phyloP scores from a whole-genome alignment of 2,113 vertebrate genomes.

The Myiopsitta monachus region DNA sequence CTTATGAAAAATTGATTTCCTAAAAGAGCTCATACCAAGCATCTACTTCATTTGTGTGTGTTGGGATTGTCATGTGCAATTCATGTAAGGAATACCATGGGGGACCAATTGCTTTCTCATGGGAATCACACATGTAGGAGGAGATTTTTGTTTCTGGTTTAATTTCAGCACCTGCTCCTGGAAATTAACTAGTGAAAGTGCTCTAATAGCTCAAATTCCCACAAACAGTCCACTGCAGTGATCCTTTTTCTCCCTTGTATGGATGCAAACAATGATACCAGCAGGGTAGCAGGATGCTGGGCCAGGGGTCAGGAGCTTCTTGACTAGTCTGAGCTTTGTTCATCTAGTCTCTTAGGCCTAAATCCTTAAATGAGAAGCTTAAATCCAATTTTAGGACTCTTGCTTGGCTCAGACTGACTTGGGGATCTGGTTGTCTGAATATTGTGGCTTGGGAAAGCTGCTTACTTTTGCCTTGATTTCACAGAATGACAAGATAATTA shows the following conservation, averaged over 20 bases:
- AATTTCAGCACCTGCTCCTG: neutral
- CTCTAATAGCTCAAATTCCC: neutral
- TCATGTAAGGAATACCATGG: neutral
- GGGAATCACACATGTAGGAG: neutral
- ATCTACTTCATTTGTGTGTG: neutral
- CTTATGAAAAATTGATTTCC: constrained; percentile 52
- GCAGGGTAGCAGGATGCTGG: neutral
- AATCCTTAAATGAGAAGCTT: neutral
- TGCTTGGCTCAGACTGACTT: neutral
- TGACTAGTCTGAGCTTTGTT: neutral
- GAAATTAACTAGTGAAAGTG: neutral
- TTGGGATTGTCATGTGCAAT: constrained; percentile 5
- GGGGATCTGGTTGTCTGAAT: neutral
- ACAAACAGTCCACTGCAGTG: neutral
- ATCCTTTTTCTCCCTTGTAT: neutral
- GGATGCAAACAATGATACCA: neutral
- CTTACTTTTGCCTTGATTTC: neutral
- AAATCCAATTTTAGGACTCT: neutral
- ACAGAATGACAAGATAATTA: neutral
- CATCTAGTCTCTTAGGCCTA: neutral
- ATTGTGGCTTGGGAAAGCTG: neutral
- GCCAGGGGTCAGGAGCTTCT: neutral
- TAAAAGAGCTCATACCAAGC: neutral
- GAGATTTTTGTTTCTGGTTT: neutral
- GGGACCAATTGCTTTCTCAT: neutral